Evolutionary conservation across 1,140 invertebrate genomes (phyloP).

Genomic region (Pollicipes pollicipes): DNA sequence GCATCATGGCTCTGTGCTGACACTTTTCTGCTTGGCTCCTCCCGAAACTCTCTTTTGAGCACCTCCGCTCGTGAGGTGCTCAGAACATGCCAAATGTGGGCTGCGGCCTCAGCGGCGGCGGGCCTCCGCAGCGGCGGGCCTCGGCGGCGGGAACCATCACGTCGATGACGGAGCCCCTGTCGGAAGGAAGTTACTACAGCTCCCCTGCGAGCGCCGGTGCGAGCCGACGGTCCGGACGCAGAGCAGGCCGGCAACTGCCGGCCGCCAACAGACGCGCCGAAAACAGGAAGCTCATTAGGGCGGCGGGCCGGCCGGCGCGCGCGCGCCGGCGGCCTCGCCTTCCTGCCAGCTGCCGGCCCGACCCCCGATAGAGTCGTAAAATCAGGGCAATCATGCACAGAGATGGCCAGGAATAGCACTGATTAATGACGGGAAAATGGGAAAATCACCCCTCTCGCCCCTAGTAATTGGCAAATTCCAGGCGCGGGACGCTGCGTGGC

Average conservation of each 20-base stretch:
- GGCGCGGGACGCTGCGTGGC: no score
- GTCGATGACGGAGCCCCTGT: no score
- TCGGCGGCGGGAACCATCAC: no score
- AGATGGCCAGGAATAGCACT: neutral
- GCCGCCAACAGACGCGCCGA: neutral
- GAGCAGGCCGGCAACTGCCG: neutral
- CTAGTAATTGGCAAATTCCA: neutral
- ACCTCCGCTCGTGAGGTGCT: no score
- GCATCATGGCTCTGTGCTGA: no score
- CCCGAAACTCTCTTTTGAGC: no score
- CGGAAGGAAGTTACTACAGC: no score
- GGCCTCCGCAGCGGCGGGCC: no score
- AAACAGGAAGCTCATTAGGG: neutral
- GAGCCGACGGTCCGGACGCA: neutral
- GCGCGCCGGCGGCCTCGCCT: neutral
- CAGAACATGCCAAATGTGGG: no score
- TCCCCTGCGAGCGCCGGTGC: neutral
- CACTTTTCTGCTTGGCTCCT: no score
- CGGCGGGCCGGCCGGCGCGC: no score
- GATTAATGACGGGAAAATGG: neutral
- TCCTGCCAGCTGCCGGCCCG: neutral
- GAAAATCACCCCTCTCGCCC: neutral
- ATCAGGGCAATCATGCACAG: slow-evolving; percentile 1
- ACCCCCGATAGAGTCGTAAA: neutral
- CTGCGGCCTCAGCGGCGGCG: no score